Conservation (phyloP, 2,888 invertebrate species). For the Himalopsyche japonica region DNA sequence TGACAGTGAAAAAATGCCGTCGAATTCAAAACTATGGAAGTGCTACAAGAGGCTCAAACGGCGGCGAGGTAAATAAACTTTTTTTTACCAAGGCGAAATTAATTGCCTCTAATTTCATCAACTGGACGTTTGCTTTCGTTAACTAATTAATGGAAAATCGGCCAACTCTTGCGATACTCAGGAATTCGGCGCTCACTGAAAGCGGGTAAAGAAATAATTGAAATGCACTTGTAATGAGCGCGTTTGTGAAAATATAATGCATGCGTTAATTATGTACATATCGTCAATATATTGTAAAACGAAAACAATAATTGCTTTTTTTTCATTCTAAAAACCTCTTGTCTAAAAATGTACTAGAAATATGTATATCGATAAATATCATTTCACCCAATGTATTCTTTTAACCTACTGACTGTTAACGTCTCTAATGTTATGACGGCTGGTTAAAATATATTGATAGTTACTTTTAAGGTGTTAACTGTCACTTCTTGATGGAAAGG, state of each 20-base stretch:
- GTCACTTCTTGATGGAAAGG: too few relatives aligned
- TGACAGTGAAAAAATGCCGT: background rate
- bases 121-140: background rate
- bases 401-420: too few relatives aligned
- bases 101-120: background rate
- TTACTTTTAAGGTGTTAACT: too few relatives aligned
- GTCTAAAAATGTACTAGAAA: too few relatives aligned
- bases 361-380: too few relatives aligned
- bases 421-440: too few relatives aligned
- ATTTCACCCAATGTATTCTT: too few relatives aligned
- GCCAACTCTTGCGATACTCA: background rate
- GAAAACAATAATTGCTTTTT: too few relatives aligned
- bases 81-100: background rate
- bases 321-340: too few relatives aligned
- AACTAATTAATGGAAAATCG: background rate
- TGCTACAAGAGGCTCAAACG: constrained; percentile 10
- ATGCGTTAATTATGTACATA: background rate
- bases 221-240: background rate
- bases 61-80: background rate
- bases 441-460: too few relatives aligned
- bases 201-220: background rate
- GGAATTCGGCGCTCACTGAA: background rate
- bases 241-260: background rate
- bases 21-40: background rate
- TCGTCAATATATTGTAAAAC: too few relatives aligned